Evolutionary conservation across 2,797 vertebrate genomes (phyloP), one percentile per base, ranked within the genome.

Genomic region (Pristis pectinata): DNA sequence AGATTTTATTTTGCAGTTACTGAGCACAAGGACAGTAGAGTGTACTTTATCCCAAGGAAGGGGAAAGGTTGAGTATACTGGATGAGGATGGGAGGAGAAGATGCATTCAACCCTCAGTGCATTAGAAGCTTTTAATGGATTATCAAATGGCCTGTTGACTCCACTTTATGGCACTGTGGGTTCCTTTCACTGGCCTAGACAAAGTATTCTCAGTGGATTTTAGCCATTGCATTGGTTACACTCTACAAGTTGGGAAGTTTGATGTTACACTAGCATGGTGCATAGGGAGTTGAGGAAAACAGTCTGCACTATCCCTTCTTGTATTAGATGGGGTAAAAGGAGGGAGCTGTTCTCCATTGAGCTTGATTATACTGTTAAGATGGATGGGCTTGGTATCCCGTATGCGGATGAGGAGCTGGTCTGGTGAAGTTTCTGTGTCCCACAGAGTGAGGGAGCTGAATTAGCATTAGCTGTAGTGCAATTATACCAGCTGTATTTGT

Each of bases 1-100:
- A 98, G 97, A 96, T 49, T 49, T 49, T 64, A 97, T 97, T 97
- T 97, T 97, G 95, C 95, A 97, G 97, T 97, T 97, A 96, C 97
- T 97, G 97, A 97, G 96, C 95, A 97, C 97, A 96, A 96, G 96
- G 95, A 64, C n/a, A 1, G n/a, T 1, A 41, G 87, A 41, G 8
- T 67, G 64, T 67, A 37, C 17, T 24, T 91, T 91, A 41, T 67
- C n/a, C n/a, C 13, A 3, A 10, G 59, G 59, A 41, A 79, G 3
- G n/a, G 30, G 19, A 79, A 11, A 15, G n/a, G 77, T 41, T 79
- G 15, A 41, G 59, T 10, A 24, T 67, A 8, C 2, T 91, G 59
- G 22, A 30, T n/a, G 59, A 67, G 77, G 2, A 67, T 19, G 17
- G 59, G 15, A 91, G 87, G 56, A 64, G 61, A 41, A 10, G 37